Conservation (phyloP, 2,797 vertebrate genomes). For the Sebastes cheni region DNA sequence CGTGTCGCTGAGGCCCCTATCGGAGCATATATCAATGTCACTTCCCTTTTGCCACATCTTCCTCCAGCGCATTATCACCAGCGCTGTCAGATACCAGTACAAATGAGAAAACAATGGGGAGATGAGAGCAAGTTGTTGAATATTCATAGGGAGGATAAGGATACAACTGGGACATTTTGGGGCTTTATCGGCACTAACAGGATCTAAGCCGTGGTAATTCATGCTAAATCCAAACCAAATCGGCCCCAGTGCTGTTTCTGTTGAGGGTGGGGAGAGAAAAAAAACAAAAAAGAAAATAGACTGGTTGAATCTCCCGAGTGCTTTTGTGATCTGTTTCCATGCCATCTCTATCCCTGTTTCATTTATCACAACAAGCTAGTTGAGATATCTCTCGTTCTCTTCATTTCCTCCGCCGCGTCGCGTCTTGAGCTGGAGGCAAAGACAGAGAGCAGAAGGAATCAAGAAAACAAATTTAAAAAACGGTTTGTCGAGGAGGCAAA, state of each 20-base stretch:
- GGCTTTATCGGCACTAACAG: slow-evolving; percentile 78
- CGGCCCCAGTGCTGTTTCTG: slow-evolving; percentile 57
- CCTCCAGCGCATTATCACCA: slow-evolving; percentile 65
- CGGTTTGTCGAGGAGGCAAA: background rate
- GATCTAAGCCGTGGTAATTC: slow-evolving; percentile 80
- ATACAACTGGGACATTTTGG: slow-evolving; percentile 77
- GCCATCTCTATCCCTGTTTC: slow-evolving; percentile 57
- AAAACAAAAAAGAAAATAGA: slow-evolving; percentile 52
- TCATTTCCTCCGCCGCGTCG: slow-evolving; percentile 46
- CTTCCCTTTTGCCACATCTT: slow-evolving; percentile 67
- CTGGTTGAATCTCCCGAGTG: slow-evolving; percentile 58
- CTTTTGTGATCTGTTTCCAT: slow-evolving; percentile 64
- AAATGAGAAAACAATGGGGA: slow-evolving; percentile 78
- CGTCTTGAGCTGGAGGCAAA: slow-evolving; percentile 63
- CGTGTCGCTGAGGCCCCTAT: slow-evolving; percentile 55
- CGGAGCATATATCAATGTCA: slow-evolving; percentile 75
- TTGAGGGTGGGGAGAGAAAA: slow-evolving; percentile 2
- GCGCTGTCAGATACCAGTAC: slow-evolving; percentile 72
- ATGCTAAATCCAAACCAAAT: slow-evolving; percentile 78
- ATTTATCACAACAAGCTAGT: slow-evolving; percentile 70
- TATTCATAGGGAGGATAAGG: slow-evolving; percentile 79
- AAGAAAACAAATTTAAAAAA: slow-evolving; percentile 56
- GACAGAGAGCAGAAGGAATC: slow-evolving; percentile 36
- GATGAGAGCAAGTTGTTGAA: slow-evolving; percentile 76
- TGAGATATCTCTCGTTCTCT: slow-evolving; percentile 60